Percentiles rank a stretch among this genome's conserved stretches.
phyloP scores from a whole-genome alignment of 2,797 vertebrate genomes.

The Amazona finschi region DNA sequence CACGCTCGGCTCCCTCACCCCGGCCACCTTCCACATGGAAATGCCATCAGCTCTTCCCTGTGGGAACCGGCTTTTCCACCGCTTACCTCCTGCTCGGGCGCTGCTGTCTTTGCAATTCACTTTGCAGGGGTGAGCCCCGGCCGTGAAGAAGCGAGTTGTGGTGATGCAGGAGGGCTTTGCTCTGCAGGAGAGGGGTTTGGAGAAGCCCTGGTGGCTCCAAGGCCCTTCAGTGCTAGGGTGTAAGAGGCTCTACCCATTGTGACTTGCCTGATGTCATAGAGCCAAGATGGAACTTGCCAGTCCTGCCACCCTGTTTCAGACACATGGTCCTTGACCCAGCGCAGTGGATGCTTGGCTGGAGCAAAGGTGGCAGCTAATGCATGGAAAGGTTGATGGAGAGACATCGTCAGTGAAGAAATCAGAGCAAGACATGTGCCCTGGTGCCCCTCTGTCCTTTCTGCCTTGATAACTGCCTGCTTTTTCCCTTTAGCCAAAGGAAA shows the following conservation, averaged over 20 bases:
- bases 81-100: background rate
- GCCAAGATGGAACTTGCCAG: fast-evolving
- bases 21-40: background rate
- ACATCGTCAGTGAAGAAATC: background rate
- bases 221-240: fast-evolving
- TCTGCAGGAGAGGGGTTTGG: fast-evolving
- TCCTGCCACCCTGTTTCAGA: background rate
- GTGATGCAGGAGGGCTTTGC: background rate
- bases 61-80: background rate
- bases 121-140: background rate
- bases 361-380: background rate
- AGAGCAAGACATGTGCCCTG: fast-evolving
- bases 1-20: background rate
- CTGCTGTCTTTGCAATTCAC: background rate
- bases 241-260: background rate
- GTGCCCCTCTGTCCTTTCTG: background rate
- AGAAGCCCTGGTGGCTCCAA: fast-evolving
- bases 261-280: fast-evolving
- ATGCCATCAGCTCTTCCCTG: background rate
- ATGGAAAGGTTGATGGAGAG: background rate
- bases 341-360: background rate
- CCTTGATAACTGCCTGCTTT: background rate
- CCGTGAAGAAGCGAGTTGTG: fast-evolving
- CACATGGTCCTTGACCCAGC: background rate
- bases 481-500: background rate